Evolutionary conservation across 2,888 invertebrate genomes (phyloP).

Genomic region (Chirona hameri): DNA sequence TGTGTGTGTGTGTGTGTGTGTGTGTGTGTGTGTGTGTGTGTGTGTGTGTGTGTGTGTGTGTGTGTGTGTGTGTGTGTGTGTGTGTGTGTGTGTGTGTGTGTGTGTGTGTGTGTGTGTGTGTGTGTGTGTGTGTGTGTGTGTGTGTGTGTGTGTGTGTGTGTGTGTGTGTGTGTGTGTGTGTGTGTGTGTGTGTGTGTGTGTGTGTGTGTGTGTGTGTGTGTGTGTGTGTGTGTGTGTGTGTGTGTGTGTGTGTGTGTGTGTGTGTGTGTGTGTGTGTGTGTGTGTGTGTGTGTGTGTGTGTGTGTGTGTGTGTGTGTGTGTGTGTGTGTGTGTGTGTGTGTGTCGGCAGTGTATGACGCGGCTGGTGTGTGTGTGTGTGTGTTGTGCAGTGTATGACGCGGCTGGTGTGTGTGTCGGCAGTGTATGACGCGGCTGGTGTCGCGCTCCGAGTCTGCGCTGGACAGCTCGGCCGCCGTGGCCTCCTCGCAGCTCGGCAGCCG

Average conservation of each 20-base stretch:
- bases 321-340: background rate
- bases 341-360: background rate
- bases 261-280: conserved; percentile 7
- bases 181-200: no score
- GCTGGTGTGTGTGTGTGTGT: background rate
- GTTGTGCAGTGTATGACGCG: background rate
- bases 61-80: no score
- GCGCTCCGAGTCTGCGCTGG: conserved; percentile 1
- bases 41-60: background rate
- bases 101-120: background rate
- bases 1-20: background rate
- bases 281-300: background rate
- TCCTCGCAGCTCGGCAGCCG: conserved; percentile 3
- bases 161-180: no score
- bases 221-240: background rate
- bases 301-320: background rate
- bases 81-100: background rate
- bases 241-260: background rate
- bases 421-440: background rate
- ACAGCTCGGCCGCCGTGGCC: background rate
- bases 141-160: background rate
- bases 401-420: background rate
- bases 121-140: background rate
- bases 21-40: background rate
- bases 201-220: no score